Percentiles rank a stretch among this genome's conserved stretches.
Conservation (phyloP, 2,888 invertebrate genomes). For the Hydroisotoma schaefferi region DNA sequence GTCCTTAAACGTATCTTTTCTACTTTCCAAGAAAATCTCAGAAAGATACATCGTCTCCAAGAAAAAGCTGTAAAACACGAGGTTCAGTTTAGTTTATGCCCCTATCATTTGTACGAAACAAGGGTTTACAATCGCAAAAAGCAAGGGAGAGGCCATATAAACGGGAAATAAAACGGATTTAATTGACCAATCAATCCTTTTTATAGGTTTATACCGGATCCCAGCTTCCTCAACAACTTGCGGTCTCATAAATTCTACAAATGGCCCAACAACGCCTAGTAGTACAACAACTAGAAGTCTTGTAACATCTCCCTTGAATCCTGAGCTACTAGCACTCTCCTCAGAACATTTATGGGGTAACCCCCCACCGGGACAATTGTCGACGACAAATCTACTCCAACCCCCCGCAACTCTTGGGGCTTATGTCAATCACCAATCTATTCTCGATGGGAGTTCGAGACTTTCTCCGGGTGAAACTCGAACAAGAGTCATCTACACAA, state of each 20-base stretch:
- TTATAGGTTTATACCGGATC: constrained; percentile 21
- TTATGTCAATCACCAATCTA: background rate
- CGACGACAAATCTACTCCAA: background rate
- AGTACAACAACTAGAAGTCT: background rate
- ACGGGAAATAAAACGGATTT: constrained; percentile 8
- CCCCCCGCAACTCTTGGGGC: background rate
- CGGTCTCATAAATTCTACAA: constrained; percentile 19
- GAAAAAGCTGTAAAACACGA: too few relatives aligned
- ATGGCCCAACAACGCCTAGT: constrained; percentile 1
- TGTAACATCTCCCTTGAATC: constrained; percentile 4
- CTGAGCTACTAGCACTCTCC: background rate
- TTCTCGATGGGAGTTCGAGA: too few relatives aligned
- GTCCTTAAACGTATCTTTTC: too few relatives aligned
- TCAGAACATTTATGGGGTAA: too few relatives aligned
- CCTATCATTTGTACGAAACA: too few relatives aligned
- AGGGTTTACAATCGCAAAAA: background rate
- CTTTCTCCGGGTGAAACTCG: too few relatives aligned
- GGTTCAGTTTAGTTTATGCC: too few relatives aligned
- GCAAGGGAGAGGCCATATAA: background rate
- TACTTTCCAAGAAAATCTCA: too few relatives aligned
- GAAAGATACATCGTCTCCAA: too few relatives aligned
- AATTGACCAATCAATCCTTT: constrained; percentile 15
- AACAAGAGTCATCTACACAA: too few relatives aligned
- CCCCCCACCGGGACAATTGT: background rate
- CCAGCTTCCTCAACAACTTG: constrained; percentile 29